A percentile compares a stretch with the other conserved stretches of the same genome.
These are phyloP conservation scores for Caenorhabditis becei DNA, from an alignment of 2,888 invertebrate species.

Conservation along the genomic window DNA sequence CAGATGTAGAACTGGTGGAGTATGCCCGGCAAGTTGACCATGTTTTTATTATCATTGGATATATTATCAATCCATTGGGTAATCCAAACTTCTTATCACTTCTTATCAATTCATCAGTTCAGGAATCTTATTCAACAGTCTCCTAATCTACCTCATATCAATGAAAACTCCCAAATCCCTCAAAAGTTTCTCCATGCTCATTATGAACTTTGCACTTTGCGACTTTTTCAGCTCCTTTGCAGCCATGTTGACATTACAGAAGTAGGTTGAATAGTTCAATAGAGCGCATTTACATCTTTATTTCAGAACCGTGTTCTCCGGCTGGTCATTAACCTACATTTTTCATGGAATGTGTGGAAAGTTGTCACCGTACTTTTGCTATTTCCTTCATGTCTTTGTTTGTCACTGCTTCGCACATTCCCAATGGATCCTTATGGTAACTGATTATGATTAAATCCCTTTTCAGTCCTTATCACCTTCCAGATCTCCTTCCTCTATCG, in stretches of 20 bases:
- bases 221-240: constrained; percentile 41
- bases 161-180: constrained; percentile 33
- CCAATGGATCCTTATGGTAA: constrained; percentile 51
- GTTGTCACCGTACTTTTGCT: constrained; percentile 39
- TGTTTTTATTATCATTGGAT: constrained; percentile 27
- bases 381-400: constrained; percentile 42
- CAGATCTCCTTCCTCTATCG: constrained; percentile 42
- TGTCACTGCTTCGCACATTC: constrained; percentile 50
- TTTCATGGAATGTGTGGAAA: constrained; percentile 35
- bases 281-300: background rate
- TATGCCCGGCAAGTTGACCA: constrained; percentile 21
- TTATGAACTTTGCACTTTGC: constrained; percentile 45
- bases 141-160: constrained; percentile 27
- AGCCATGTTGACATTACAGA: constrained; percentile 35
- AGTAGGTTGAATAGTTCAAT: background rate
- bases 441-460: too few relatives aligned
- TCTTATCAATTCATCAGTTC: background rate
- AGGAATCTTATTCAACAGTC: constrained; percentile 28
- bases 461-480: too few relatives aligned
- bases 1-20: constrained; percentile 17
- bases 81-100: background rate
- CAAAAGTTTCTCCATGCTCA: constrained; percentile 29
- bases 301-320: constrained; percentile 48
- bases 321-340: constrained; percentile 41
- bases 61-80: constrained; percentile 39